These are phyloP conservation scores for Acanthaster planci DNA, from an alignment of 35 echinoderm and acorn worm species.

Conservation along the genomic window DNA sequence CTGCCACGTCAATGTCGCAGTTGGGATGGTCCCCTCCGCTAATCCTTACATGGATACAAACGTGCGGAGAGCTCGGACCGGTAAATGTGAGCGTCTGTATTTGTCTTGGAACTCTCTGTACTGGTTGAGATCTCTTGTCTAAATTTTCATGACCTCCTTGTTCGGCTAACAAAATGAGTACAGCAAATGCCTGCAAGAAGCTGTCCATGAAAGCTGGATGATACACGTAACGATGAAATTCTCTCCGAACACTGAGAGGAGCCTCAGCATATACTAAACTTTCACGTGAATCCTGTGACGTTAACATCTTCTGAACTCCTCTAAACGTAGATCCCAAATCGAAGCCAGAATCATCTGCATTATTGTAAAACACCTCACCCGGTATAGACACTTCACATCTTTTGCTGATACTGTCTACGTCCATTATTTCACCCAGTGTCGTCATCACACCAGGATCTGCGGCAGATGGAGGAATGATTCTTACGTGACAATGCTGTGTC, in stretches of 20 bases:
- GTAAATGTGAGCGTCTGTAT: slow-evolving; percentile 26
- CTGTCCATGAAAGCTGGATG: slow-evolving; percentile 65
- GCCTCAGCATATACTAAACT: slow-evolving; percentile 23
- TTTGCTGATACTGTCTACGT: not conserved
- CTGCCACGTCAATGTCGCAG: slow-evolving; percentile 44
- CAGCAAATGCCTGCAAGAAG: slow-evolving; percentile 50
- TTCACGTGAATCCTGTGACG: slow-evolving; percentile 31
- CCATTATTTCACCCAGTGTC: not conserved
- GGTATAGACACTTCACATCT: not conserved
- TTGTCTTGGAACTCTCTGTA: slow-evolving; percentile 31
- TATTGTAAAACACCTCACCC: slow-evolving; percentile 37
- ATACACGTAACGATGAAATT: slow-evolving; percentile 41
- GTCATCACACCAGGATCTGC: not conserved
- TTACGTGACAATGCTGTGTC: slow-evolving; percentile 33
- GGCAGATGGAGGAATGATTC: not conserved
- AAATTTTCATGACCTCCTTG: too few species aligned
- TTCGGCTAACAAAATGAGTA: not conserved
- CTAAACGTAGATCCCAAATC: slow-evolving; percentile 54
- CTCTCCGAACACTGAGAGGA: slow-evolving; percentile 24
- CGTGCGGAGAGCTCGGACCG: not conserved
- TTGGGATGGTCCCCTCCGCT: not conserved
- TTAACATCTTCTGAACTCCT: not conserved
- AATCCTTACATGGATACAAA: slow-evolving; percentile 34
- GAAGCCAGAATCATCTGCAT: slow-evolving; percentile 33
- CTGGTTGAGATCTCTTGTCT: too few species aligned